Evolutionary conservation across 2,888 invertebrate species (phyloP), one percentile per base, ranked within the genome.

Genomic region (Orthosia cruda): DNA sequence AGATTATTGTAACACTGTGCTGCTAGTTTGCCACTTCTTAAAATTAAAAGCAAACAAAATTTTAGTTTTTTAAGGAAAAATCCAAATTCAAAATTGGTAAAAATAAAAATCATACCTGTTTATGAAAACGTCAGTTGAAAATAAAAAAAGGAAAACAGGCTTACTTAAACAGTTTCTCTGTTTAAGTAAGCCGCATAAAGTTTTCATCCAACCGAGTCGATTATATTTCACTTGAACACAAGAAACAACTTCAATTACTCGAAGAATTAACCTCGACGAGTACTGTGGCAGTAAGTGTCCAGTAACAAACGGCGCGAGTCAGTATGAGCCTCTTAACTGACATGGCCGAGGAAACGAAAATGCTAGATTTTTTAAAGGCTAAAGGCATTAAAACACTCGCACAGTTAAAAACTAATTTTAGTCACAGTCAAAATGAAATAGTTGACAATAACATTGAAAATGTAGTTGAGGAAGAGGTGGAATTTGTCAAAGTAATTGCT

Each of bases 311-410:
- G 40, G 9, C 1, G 40, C 40, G 40, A 20, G 3, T n/a, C n/a
- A 52, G 20, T 23, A 73, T 20, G 16, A 75, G 32, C 45, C 0
- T 2, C 12, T n/a, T 18, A 0, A 57, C 18, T 18, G 20, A 16
- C 7, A 69, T 20, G 52, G 0, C 9, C 9, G 74, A 75, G 13
- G 70, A 18, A 54, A 15, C 13, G 4, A 55, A 74, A 23, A 75
- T 78, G 32, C 0, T 78, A 1, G 59, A 78, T 0, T 69, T 40
- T 52, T 40, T 75, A 49, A n/a, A 5, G 0, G 23, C 13, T 0
- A 78, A 70, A 3, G 71, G 52, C 13, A 49, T 79, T 20, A 49
- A 3, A 9, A 69, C 47, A 9, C n/a, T 75, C 0, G 52, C 23
- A 13, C 23, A 70, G 16, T 5, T 75, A 40, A 59, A 75, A 70